These are phyloP conservation scores for Upupa epops DNA, from an alignment of 2,113 vertebrate genomes.

Conservation along the genomic window DNA sequence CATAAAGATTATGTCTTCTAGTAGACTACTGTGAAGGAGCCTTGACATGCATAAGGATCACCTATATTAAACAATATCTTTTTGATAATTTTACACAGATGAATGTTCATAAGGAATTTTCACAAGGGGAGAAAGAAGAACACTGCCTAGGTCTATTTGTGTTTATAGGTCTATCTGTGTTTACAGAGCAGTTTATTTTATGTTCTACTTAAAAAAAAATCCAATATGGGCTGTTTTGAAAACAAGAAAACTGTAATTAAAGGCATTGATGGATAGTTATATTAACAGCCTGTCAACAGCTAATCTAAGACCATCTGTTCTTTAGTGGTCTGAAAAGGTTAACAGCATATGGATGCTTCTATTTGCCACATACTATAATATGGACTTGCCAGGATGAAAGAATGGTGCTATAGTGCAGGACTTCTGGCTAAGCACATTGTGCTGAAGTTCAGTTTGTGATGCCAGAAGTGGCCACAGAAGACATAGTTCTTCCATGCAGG, in stretches of 20 bases:
- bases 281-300: conserved; percentile 29
- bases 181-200: conserved; percentile 6
- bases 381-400: not conserved
- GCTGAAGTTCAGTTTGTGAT: not conserved
- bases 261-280: conserved; percentile 29
- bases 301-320: conserved; percentile 40
- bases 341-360: not conserved
- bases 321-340: conserved; percentile 1
- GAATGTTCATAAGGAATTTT: not conserved
- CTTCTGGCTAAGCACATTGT: not conserved
- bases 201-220: not conserved
- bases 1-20: not conserved
- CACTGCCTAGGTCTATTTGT: not conserved
- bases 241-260: conserved; percentile 32
- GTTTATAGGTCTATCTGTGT: not conserved
- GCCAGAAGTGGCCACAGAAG: not conserved
- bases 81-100: not conserved
- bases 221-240: conserved; percentile 5
- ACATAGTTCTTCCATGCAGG: not conserved
- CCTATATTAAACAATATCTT: not conserved
- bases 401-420: not conserved
- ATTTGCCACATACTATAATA: not conserved
- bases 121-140: not conserved
- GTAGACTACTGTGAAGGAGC: not conserved
- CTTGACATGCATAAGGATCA: not conserved